phyloP scores from a whole-genome alignment of 2,113 vertebrate species.

The Opisthocomus hoazin region DNA sequence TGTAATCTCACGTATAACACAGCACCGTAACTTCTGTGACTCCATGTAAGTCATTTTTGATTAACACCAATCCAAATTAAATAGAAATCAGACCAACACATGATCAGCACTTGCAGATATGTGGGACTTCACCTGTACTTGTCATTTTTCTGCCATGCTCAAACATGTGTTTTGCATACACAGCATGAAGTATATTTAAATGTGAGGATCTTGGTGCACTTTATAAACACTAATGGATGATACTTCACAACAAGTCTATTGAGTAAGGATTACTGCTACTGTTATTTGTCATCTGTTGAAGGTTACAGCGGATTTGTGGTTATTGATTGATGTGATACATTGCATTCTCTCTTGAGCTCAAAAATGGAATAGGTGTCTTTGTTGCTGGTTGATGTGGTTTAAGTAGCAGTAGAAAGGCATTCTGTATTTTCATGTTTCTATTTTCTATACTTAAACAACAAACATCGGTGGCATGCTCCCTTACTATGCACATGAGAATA shows the following conservation, averaged over 20 bases:
- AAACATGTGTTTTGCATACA: neutral
- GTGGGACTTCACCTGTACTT: neutral
- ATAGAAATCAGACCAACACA: neutral
- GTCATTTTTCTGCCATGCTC: neutral
- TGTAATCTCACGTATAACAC: neutral
- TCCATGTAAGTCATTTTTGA: neutral
- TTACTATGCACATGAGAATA: neutral
- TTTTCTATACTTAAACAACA: neutral
- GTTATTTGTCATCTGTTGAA: conserved; percentile 21
- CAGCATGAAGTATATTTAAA: neutral
- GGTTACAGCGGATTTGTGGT: neutral
- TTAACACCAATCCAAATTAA: neutral
- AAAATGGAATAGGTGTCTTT: neutral
- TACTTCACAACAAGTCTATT: neutral
- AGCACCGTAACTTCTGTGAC: neutral
- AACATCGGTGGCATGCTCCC: neutral
- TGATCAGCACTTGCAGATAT: neutral
- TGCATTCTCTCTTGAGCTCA: neutral
- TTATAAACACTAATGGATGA: conserved; percentile 14
- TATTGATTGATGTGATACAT: conserved; percentile 1
- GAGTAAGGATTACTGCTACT: neutral
- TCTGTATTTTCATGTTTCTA: neutral
- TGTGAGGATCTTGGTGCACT: neutral
- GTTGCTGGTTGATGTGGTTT: neutral
- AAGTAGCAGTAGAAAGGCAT: neutral